phyloP scores from a whole-genome alignment of 2,888 invertebrate species.

The Cheilosia vulpina region DNA sequence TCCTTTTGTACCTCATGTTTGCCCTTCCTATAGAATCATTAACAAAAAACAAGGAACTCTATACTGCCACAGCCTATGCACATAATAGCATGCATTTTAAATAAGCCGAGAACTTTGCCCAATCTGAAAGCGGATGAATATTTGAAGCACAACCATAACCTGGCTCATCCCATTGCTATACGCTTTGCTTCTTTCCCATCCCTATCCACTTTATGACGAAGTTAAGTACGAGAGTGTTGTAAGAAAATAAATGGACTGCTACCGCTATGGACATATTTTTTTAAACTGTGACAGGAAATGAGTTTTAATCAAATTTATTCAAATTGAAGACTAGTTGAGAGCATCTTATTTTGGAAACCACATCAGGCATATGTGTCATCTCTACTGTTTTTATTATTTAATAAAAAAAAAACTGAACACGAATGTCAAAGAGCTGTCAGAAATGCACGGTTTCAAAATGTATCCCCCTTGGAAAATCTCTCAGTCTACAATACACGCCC shows the following conservation, averaged over 20 bases:
- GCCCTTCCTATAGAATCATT: slow-evolving; percentile 63
- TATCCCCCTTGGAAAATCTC: too few relatives aligned
- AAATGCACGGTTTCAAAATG: too few relatives aligned
- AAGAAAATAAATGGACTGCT: slow-evolving; percentile 32
- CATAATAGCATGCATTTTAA: slow-evolving; percentile 69
- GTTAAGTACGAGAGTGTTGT: slow-evolving; percentile 30
- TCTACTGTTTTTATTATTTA: too few relatives aligned
- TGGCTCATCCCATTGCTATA: slow-evolving; percentile 52
- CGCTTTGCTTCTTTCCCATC: slow-evolving; percentile 18
- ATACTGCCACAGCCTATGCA: slow-evolving; percentile 57
- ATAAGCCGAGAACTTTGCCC: slow-evolving; percentile 65
- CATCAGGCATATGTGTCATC: too few relatives aligned
- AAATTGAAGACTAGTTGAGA: too few relatives aligned
- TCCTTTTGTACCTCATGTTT: slow-evolving; percentile 63
- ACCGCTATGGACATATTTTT: too few relatives aligned
- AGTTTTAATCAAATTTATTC: too few relatives aligned
- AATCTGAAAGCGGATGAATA: slow-evolving; percentile 68
- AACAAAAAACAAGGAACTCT: slow-evolving; percentile 63
- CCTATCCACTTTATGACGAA: slow-evolving; percentile 25
- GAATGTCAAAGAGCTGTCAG: too few relatives aligned
- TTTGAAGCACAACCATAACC: slow-evolving; percentile 69
- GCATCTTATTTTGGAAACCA: too few relatives aligned
- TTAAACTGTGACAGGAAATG: too few relatives aligned
- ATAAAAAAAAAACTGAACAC: too few relatives aligned
- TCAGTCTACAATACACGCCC: too few relatives aligned